These are phyloP conservation scores for Busseola fusca DNA, from an alignment of 2,888 invertebrate genomes.

Conservation along the genomic window DNA sequence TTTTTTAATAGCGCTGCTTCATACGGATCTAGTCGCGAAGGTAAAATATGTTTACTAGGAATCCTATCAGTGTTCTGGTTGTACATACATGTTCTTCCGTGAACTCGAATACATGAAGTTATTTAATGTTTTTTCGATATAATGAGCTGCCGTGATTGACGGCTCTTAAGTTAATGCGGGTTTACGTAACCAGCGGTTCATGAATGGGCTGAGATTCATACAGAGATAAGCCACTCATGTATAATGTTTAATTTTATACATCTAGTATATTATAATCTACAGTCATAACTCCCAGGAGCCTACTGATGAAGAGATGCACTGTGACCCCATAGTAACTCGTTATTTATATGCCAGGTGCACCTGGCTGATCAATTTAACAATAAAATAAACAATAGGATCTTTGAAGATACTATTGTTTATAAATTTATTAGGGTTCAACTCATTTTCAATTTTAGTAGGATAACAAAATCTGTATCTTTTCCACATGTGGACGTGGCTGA, in stretches of 20 bases:
- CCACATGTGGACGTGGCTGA: not conserved
- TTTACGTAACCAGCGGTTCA: slow-evolving; percentile 45
- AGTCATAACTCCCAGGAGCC: slow-evolving; percentile 2
- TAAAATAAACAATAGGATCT: not conserved
- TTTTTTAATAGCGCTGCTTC: slow-evolving; percentile 32
- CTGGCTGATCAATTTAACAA: not conserved
- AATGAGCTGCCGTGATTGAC: slow-evolving; percentile 48
- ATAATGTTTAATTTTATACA: slow-evolving; percentile 24
- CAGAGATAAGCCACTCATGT: slow-evolving; percentile 12
- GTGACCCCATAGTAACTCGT: slow-evolving; percentile 9
- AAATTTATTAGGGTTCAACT: not conserved
- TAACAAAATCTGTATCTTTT: not conserved
- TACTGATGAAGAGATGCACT: slow-evolving; percentile 5
- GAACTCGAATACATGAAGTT: slow-evolving; percentile 42
- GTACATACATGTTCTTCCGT: slow-evolving; percentile 51
- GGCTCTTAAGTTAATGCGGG: slow-evolving; percentile 32
- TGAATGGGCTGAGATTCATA: slow-evolving; percentile 49
- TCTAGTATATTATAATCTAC: slow-evolving; percentile 16
- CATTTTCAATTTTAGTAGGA: not conserved
- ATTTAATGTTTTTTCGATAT: slow-evolving; percentile 47
- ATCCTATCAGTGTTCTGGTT: slow-evolving; percentile 59
- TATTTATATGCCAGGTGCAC: slow-evolving; percentile 8
- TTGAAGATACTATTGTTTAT: not conserved
- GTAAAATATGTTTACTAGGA: slow-evolving; percentile 51
- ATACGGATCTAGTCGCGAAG: slow-evolving; percentile 50